phyloP scores from a whole-genome alignment of 2,888 invertebrate species.

The Macrophya alboannulata region DNA sequence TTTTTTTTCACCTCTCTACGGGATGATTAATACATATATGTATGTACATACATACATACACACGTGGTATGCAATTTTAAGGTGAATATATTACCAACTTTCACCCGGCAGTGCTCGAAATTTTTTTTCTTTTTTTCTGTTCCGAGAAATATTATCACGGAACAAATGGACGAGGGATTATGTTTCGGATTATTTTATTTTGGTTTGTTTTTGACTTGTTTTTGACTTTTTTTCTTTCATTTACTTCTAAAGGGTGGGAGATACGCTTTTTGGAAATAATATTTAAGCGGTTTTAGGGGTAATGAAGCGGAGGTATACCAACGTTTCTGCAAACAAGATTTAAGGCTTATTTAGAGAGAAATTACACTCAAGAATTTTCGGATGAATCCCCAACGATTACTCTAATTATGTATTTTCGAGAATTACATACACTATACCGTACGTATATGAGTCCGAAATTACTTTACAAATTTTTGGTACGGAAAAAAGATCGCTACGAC shows the following conservation, averaged over 20 bases:
- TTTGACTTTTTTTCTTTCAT: neutral
- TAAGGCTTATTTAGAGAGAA: neutral
- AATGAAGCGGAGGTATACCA: slow-evolving; percentile 1
- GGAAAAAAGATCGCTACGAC: no score
- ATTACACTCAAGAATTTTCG: neutral
- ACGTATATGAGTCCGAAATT: neutral
- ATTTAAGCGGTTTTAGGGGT: neutral
- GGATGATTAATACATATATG: no score
- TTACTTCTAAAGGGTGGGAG: neutral
- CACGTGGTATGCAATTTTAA: no score
- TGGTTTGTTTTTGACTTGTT: neutral
- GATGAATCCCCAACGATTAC: neutral
- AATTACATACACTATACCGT: neutral
- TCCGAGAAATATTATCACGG: neutral
- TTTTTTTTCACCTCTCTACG: neutral
- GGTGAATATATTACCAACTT: no score
- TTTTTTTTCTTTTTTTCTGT: no score
- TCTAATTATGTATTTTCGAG: neutral
- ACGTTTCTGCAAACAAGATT: slow-evolving; percentile 10
- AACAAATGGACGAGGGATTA: neutral
- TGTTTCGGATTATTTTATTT: neutral
- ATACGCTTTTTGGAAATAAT: neutral
- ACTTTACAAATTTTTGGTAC: no score
- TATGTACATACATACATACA: no score
- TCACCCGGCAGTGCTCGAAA: no score